Evolutionary conservation across 2,113 vertebrate genomes (phyloP), one percentile per base, ranked within the genome.

Genomic region (Phalacrocorax pelagicus): DNA sequence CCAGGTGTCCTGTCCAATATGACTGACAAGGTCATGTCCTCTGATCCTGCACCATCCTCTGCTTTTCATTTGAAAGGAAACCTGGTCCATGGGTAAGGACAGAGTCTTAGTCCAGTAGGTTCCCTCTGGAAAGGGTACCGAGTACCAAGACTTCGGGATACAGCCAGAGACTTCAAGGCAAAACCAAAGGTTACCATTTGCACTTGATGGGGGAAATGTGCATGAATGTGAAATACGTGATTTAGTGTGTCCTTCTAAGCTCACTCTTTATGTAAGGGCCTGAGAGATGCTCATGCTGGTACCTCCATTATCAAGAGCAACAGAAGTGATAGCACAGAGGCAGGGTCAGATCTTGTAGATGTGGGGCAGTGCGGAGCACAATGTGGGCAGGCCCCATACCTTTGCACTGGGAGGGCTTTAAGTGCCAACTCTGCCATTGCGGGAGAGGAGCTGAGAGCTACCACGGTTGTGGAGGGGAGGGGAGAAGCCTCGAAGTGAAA

Each of bases 301-400:
- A 61, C 9, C 22, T 69, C 22, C 34, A 32, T 47, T 15, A 23
- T 4, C 17, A 32, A 30, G 10, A 77, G 18, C 54, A 54, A 83
- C 71, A 58, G 19, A 54, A 73, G 27, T 24, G 21, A 20, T 8
- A 82, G 38, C 29, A 27, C 14, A 65, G 66, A 69, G 38, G 11
- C 12, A 78, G 27, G 7, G 27, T 1, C 38, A 86, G 58, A 58
- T 8, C 38, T 82, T 4, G 1, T 14, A 75, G 19, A 42, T 1
- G 0, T 7, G 52, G 32, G 17, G 2, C n/a, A 79, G 10, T 0
- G 0, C 5, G 55, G 69, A 24, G 36, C 10, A 21, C 1, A 15
- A 0, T 5, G 11, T 42, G 14, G 14, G 6, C 47, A 69, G 15
- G 6, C 2, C 29, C 12, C 5, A 11, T 23, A 8, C 8, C 12